Conservation (phyloP, 2,113 vertebrate species). For the Mormoops blainvillei region DNA sequence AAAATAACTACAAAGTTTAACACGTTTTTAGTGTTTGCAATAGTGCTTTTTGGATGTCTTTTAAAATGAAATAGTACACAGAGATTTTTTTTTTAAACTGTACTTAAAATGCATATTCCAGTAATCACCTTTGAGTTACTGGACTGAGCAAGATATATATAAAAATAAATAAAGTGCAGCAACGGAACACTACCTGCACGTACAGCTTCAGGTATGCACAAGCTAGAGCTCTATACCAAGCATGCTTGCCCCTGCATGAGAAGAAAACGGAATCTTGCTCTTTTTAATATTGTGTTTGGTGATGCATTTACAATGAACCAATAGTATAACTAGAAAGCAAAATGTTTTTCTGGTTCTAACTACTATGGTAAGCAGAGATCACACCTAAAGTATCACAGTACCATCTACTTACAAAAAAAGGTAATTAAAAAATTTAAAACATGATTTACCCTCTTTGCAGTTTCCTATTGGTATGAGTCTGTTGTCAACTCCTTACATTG, state of each 20-base stretch:
- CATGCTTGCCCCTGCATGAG: conserved; percentile 76
- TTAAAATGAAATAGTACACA: conserved; percentile 81
- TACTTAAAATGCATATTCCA: conserved; percentile 82
- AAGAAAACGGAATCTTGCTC: conserved; percentile 69
- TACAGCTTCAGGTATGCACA: conserved; percentile 73
- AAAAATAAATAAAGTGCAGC: conserved; percentile 68
- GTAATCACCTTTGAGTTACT: conserved; percentile 78
- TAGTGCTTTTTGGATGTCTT: conserved; percentile 72
- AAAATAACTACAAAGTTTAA: conserved; percentile 84
- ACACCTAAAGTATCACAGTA: conserved; percentile 76
- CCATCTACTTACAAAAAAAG: conserved; percentile 79
- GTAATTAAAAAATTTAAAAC: conserved; percentile 70
- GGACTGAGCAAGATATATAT: conserved; percentile 77
- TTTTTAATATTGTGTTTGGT: conserved; percentile 48
- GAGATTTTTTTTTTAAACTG: conserved; percentile 68
- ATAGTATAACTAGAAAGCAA: conserved; percentile 78
- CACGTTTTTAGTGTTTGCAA: conserved; percentile 77
- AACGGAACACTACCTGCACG: conserved; percentile 61
- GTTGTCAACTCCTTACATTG: conserved; percentile 66
- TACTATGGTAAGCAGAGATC: conserved; percentile 75
- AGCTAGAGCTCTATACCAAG: conserved; percentile 73
- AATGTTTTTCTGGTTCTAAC: conserved; percentile 77
- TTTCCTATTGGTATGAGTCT: conserved; percentile 61
- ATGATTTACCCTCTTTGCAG: conserved; percentile 71
- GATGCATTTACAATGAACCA: conserved; percentile 77